phyloP scores from a whole-genome alignment of 2,113 vertebrate species.

The Pavo muticus region DNA sequence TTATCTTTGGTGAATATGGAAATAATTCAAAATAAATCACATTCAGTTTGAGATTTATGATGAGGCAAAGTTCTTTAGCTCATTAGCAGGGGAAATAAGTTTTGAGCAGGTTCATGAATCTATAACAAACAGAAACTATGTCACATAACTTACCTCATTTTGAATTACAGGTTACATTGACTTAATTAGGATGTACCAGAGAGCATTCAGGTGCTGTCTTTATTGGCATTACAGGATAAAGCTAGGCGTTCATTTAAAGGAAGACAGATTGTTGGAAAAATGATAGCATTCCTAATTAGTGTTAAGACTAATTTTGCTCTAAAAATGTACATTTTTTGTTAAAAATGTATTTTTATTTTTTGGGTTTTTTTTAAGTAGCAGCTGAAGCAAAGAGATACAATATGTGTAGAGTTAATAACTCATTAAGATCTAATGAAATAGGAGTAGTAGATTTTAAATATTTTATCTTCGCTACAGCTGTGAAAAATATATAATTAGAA shows the following conservation, averaged over 20 bases:
- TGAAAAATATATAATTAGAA: background rate
- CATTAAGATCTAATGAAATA: background rate
- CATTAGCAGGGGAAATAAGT: constrained; percentile 52
- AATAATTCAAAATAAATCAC: constrained; percentile 57
- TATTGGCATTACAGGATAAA: background rate
- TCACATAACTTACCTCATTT: constrained; percentile 62
- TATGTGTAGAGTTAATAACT: background rate
- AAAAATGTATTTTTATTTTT: background rate
- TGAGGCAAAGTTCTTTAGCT: constrained; percentile 58
- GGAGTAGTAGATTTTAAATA: background rate
- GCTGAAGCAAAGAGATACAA: background rate
- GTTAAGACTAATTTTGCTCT: background rate
- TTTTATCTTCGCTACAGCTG: background rate
- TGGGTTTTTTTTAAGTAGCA: background rate
- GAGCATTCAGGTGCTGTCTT: background rate
- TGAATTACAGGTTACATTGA: constrained; percentile 47
- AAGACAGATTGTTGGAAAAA: background rate
- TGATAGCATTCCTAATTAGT: background rate
- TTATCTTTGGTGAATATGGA: constrained; percentile 52
- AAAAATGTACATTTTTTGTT: background rate
- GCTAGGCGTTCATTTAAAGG: background rate
- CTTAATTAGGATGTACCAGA: background rate
- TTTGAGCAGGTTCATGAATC: constrained; percentile 56
- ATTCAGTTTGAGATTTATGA: constrained; percentile 55
- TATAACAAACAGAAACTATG: constrained; percentile 40